A percentile compares a stretch with the other conserved stretches of the same genome.
phyloP scores from a whole-genome alignment of 2,113 vertebrate species.

The Petroica traversi region DNA sequence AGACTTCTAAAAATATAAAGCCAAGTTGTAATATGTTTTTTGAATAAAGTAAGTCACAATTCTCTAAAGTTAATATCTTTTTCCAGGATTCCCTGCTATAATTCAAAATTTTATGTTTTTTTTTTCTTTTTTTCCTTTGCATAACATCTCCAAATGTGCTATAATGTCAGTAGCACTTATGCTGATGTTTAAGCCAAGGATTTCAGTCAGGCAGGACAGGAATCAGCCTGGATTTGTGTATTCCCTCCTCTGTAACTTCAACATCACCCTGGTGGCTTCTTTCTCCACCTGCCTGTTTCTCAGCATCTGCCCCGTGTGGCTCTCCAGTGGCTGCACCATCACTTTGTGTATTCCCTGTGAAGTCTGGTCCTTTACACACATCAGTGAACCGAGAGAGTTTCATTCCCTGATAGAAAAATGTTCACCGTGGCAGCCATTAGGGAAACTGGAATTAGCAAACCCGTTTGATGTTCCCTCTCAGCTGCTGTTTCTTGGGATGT shows the following conservation, averaged over 20 bases:
- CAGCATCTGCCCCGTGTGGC: accelerated
- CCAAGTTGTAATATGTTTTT: background rate
- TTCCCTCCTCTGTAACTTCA: background rate
- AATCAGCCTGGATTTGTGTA: background rate
- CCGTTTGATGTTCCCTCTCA: background rate
- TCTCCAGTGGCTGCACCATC: background rate
- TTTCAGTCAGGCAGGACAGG: background rate
- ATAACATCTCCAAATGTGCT: background rate
- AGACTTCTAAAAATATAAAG: background rate
- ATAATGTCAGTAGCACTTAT: background rate
- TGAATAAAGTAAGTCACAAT: background rate
- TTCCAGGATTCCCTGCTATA: background rate
- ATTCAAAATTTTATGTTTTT: background rate
- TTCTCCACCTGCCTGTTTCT: background rate
- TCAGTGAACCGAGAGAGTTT: background rate
- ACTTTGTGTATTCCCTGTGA: background rate
- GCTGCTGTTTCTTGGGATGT: background rate
- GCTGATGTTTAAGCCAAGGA: background rate
- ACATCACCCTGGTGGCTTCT: background rate
- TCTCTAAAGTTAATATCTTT: background rate
- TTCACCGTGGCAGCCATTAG: background rate
- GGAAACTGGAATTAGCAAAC: background rate
- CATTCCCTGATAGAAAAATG: background rate
- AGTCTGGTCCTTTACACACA: background rate
- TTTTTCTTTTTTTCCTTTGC: background rate